These are phyloP conservation scores for Steinernema carpocapsae DNA, from an alignment of 2,888 invertebrate species.

Conservation along the genomic window DNA sequence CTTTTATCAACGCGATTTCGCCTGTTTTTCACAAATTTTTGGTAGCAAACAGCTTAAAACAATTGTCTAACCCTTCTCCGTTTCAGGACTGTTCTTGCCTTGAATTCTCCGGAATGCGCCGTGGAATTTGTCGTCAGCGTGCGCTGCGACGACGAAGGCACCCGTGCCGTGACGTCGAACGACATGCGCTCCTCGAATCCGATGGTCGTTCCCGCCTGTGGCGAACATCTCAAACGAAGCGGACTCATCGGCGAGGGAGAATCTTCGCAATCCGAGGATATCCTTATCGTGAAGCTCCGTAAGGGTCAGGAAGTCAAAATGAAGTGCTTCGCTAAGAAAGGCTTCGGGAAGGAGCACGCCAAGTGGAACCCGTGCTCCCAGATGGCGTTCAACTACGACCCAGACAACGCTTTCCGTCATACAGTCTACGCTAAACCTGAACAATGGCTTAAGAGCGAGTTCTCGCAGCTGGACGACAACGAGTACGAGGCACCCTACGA, in stretches of 20 bases:
- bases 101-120: constrained; percentile 95
- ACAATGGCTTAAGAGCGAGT: constrained; percentile 73
- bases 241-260: constrained; percentile 43
- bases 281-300: constrained; percentile 78
- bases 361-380: constrained; percentile 99
- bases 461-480: constrained; percentile 76
- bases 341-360: constrained; percentile 96
- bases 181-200: constrained; percentile 75
- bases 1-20: too few relatives aligned
- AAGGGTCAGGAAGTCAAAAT: constrained; percentile 90
- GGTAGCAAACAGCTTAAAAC: too few relatives aligned
- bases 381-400: constrained; percentile 98
- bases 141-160: constrained; percentile 90
- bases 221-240: constrained; percentile 42
- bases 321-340: constrained; percentile 92
- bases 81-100: constrained; percentile 89
- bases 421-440: constrained; percentile 75
- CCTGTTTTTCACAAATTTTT: too few relatives aligned
- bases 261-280: constrained; percentile 71
- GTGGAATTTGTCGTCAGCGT: constrained; percentile 97
- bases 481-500: constrained; percentile 89
- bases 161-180: constrained; percentile 92
- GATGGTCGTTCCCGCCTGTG: constrained; percentile 55
- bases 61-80: constrained; percentile 38
- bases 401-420: constrained; percentile 94